Evolutionary conservation across 2,113 vertebrate species (phyloP), one percentile per base, ranked within the genome.

Genomic region (Spea multiplicata): DNA sequence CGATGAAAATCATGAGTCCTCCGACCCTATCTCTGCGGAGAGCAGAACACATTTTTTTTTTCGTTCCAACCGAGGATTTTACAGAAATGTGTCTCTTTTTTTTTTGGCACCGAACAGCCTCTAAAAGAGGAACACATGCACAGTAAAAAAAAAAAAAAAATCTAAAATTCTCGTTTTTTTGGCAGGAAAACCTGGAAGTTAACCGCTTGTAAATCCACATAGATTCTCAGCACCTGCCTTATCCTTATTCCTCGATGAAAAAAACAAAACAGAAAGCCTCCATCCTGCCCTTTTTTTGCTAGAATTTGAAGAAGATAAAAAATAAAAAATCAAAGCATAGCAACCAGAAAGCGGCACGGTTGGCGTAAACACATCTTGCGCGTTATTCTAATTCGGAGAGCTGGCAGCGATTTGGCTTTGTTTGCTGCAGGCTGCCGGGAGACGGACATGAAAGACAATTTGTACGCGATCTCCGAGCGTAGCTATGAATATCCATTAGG

Each of bases 181-280:
- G 76, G 76, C 76, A 79, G 61, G 61, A 53, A 76, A 44, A 47
- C 66, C 45, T 47, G 75, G 75, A 76, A 69, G 49, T 69, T 53
- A 69, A 44, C 66, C 52, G 59, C 66, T 61, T 76, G 74, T 67
- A 67, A 71, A 78, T 78, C 76, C 53, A 17, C 16, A 50, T 61
- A 66, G 69, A 72, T 66, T 52, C 75, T 61, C 76, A 66, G 69
- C 76, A 79, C 76, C 76, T 79, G 76, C 76, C 73, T 61, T n/a
- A 17, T 48, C 17, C 57, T 66, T 46, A 5, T 6, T 52, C 30
- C 62, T 59, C 69, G 46, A 50, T 78, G 53, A 55, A 62, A 50
- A 78, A 70, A 62, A 44, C 57, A 62, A 50, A 78, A 70, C 62
- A 44, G 44, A 69, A 44, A 59, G 75, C 46, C 44, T 65, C n/a